Evolutionary conservation across 2,113 vertebrate genomes (phyloP).

Genomic region (Passer domesticus): DNA sequence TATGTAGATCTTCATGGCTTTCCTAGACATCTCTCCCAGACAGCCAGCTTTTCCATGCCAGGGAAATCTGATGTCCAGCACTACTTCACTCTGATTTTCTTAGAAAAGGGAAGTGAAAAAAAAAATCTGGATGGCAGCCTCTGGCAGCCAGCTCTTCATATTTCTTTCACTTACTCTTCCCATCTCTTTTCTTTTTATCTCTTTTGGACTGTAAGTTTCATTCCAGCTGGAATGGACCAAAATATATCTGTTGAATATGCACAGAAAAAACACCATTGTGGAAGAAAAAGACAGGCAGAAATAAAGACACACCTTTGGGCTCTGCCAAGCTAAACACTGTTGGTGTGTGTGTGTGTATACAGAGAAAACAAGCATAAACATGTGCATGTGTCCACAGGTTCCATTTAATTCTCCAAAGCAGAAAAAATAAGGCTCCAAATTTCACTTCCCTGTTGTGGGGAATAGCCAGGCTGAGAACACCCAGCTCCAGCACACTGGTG

Average conservation of each 20-base stretch:
- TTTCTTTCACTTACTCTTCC: background rate
- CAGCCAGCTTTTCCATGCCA: background rate
- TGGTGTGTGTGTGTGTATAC: background rate
- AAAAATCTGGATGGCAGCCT: constrained; percentile 8
- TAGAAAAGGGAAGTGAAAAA: background rate
- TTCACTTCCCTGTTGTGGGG: background rate
- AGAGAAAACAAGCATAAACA: background rate
- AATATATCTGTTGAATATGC: background rate
- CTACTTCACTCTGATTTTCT: background rate
- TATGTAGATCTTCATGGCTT: background rate
- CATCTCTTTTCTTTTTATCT: background rate
- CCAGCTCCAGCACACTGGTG: background rate
- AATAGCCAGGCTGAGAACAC: background rate
- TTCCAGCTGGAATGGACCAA: constrained; percentile 13
- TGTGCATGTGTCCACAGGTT: background rate
- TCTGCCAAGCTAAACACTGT: background rate
- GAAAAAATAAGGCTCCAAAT: background rate
- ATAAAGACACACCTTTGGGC: background rate
- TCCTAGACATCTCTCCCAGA: background rate
- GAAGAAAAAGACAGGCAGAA: background rate
- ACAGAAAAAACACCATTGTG: background rate
- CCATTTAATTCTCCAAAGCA: background rate
- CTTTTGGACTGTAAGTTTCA: background rate
- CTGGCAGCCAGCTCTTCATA: background rate
- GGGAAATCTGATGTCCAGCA: background rate